These are phyloP conservation scores for Apodemus speciosus DNA, from an alignment of 2,113 vertebrate genomes.

Conservation along the genomic window DNA sequence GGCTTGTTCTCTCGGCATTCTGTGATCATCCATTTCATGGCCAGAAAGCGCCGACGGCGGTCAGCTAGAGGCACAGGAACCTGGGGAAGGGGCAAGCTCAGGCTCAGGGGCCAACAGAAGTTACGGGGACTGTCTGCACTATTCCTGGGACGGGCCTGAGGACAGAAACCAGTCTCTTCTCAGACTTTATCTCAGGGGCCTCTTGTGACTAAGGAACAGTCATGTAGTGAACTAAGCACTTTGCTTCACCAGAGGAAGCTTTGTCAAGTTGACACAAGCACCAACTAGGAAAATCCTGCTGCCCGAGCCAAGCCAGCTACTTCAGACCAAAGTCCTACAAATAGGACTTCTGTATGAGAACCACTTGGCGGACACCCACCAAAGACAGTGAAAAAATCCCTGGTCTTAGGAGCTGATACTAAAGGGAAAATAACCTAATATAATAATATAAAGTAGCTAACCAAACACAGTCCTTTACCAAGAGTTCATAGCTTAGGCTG, in stretches of 20 bases:
- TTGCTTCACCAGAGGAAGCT: not conserved
- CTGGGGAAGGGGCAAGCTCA: constrained; percentile 75
- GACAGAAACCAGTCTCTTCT: not conserved
- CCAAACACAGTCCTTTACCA: not conserved
- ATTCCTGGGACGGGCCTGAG: not conserved
- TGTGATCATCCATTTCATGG: constrained; percentile 97
- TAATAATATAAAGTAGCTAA: not conserved
- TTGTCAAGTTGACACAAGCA: not conserved
- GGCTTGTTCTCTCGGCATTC: constrained; percentile 94
- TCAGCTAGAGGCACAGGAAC: constrained; percentile 92
- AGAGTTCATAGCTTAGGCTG: not conserved
- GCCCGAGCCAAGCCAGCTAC: not conserved
- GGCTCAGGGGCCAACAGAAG: not conserved
- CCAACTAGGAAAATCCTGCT: not conserved
- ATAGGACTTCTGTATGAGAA: not conserved
- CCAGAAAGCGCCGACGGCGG: constrained; percentile 91
- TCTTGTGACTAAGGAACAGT: not conserved
- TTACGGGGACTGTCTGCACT: not conserved
- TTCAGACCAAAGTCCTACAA: not conserved
- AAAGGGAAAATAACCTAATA: not conserved
- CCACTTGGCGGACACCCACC: not conserved
- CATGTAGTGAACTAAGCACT: not conserved
- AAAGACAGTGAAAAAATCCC: not conserved
- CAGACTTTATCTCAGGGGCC: not conserved
- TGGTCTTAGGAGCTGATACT: not conserved